Evolutionary conservation across 2,113 vertebrate species (phyloP).

Genomic region (Hemicordylus capensis): DNA sequence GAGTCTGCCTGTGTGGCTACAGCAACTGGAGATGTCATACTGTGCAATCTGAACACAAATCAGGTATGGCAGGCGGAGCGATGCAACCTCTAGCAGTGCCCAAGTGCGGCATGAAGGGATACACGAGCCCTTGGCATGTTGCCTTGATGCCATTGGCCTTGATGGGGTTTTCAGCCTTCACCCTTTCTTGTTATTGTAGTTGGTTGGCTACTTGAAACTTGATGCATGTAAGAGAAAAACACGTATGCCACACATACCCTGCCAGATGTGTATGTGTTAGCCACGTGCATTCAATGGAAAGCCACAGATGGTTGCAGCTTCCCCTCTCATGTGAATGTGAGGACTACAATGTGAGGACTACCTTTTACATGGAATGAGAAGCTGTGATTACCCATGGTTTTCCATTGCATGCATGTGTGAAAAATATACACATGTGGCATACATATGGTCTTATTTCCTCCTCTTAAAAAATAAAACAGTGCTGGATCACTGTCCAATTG

Average conservation of each 20-base stretch:
- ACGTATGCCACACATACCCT: neutral
- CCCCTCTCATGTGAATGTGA: neutral
- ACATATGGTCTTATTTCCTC: too few relatives aligned
- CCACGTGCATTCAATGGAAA: neutral
- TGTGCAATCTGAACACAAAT: slow-evolving; percentile 82
- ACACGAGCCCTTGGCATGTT: neutral
- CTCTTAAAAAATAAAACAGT: neutral
- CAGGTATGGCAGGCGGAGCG: slow-evolving; percentile 75
- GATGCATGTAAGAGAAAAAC: neutral
- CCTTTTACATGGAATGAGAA: too few relatives aligned
- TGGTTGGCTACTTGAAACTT: neutral
- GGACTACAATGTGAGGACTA: too few relatives aligned
- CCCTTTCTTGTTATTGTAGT: neutral
- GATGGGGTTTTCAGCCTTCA: neutral
- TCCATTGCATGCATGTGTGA: too few relatives aligned
- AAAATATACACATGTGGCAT: too few relatives aligned
- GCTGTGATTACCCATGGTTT: too few relatives aligned
- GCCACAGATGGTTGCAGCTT: neutral
- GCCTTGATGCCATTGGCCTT: neutral
- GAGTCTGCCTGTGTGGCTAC: slow-evolving; percentile 91
- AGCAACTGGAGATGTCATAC: slow-evolving; percentile 86
- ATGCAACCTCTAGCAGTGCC: neutral
- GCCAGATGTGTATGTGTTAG: neutral
- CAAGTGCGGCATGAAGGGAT: neutral
- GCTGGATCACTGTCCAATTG: neutral